Evolutionary conservation across 2,113 vertebrate species (phyloP), one percentile per base, ranked within the genome.

Genomic region (Trichomycterus rosablanca): DNA sequence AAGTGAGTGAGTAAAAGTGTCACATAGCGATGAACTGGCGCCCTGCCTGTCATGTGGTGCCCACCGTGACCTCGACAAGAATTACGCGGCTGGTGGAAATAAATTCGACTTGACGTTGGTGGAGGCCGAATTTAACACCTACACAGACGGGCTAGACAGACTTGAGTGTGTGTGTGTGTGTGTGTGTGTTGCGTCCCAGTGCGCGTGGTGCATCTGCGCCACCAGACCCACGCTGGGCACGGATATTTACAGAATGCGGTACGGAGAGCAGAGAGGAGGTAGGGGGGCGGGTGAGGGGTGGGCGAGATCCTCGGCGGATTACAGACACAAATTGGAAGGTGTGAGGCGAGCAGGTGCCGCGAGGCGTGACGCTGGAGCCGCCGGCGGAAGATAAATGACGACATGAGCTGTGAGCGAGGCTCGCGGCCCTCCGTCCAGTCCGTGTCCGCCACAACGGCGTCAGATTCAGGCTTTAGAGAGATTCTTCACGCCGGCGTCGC

Each of bases 371-470:
- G 61, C 63, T 70, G 62, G 64, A 70, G 76, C 78, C 74, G 75
- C 67, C 72, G 55, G 70, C 57, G 70, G 70, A 78, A 83, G 86
- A 86, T 88, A 78, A 88, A 85, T 84, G 79, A 78, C 37, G 73
- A 15, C 57, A 37, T 77, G 79, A 72, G 71, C 59, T n/a, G 66
- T 68, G 73, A 83, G 52, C 60, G 66, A 9, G 76, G 77, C 75
- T 78, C 49, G 59, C 59, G 16, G 72, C 73, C 80, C 79, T 75
- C 72, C 34, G 7, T 8, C 3, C 34, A 8, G 34, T 35, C 9
- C 2, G n/a, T n/a, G n/a, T n/a, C n/a, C n/a, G n/a, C n/a, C n/a
- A n/a, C n/a, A n/a, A n/a, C n/a, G n/a, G n/a, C n/a, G n/a, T n/a
- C n/a, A n/a, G n/a, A n/a, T n/a, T n/a, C n/a, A n/a, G n/a, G n/a